Evolutionary conservation across 2,113 vertebrate species (phyloP).

Genomic region (Marmota flaviventris): DNA sequence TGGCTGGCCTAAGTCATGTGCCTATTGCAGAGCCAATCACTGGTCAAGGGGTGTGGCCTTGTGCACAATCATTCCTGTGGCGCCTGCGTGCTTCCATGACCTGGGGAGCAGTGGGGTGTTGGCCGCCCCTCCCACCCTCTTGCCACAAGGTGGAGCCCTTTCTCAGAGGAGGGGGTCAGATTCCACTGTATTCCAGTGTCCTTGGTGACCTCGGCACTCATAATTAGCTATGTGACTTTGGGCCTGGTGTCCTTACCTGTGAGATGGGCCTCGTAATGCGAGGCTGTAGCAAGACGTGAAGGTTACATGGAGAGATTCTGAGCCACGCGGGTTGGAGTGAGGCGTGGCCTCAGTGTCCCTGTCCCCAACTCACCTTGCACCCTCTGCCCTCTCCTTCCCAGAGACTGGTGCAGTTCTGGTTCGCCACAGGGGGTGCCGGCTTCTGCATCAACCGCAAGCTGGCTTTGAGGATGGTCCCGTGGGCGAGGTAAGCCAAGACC

Average conservation of each 20-base stretch:
- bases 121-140: too few species aligned
- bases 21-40: neutral
- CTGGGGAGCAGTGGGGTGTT: neutral
- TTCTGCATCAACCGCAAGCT: slow-evolving; percentile 94
- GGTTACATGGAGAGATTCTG: neutral
- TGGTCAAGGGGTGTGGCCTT: neutral
- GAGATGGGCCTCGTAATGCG: neutral
- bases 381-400: slow-evolving; percentile 79
- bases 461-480: slow-evolving; percentile 94
- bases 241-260: neutral
- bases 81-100: neutral
- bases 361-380: neutral
- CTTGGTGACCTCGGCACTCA: neutral
- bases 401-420: slow-evolving; percentile 96
- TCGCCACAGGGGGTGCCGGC: slow-evolving; percentile 96
- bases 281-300: neutral
- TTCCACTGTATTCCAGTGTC: neutral
- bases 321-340: neutral
- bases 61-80: neutral
- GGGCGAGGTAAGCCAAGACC: slow-evolving; percentile 92
- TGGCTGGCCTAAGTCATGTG: slow-evolving; percentile 11
- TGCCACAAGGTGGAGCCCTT: neutral
- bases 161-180: neutral
- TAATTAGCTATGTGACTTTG: neutral
- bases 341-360: too few species aligned